Evolutionary conservation across 1,140 invertebrate species (phyloP).

Genomic region (Polypedilum pembai): DNA sequence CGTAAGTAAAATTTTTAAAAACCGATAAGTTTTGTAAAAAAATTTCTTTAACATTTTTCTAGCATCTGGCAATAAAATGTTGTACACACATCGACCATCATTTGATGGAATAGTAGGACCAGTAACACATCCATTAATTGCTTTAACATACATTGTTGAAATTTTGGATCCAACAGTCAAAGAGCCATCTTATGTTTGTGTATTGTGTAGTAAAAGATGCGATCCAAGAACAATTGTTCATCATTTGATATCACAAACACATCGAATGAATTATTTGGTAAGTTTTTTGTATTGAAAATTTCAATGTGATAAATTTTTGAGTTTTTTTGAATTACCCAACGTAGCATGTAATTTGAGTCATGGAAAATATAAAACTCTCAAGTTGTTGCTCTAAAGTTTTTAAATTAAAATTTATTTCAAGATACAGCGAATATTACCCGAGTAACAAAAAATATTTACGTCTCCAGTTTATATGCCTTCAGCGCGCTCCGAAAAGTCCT

Average conservation of each 20-base stretch:
- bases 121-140: conserved; percentile 45
- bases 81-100: background rate
- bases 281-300: conserved; percentile 30
- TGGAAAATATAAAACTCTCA: too few relatives aligned
- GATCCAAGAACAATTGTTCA: conserved; percentile 65
- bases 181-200: conserved; percentile 63
- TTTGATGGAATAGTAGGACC: background rate
- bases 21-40: too few relatives aligned
- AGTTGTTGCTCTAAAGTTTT: too few relatives aligned
- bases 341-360: too few relatives aligned
- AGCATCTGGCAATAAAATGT: background rate
- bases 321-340: too few relatives aligned
- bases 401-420: too few relatives aligned
- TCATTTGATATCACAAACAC: conserved; percentile 65
- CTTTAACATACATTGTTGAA: conserved; percentile 64
- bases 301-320: too few relatives aligned
- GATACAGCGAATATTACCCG: too few relatives aligned
- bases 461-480: too few relatives aligned
- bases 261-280: conserved; percentile 54
- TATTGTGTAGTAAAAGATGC: conserved; percentile 65
- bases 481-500: too few relatives aligned
- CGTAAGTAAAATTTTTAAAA: too few relatives aligned
- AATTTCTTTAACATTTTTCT: background rate
- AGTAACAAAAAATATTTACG: too few relatives aligned
- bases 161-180: conserved; percentile 52